phyloP scores from a whole-genome alignment of 92 coral and sea anemone species.

The Desmophyllum pertusum region DNA sequence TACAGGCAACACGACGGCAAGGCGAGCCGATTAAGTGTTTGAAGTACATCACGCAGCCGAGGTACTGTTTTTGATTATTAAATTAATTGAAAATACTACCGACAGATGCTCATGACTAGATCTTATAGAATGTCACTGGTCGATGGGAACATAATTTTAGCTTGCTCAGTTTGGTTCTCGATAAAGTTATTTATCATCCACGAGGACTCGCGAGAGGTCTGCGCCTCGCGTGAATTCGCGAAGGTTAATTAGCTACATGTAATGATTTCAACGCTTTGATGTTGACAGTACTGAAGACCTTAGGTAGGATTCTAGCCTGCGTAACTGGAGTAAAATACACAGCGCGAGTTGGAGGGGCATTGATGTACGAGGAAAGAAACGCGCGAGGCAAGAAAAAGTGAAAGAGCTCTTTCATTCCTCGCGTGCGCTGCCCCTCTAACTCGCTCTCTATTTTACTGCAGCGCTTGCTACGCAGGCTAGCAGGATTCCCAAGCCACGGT shows the following conservation, averaged over 20 bases:
- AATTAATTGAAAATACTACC: neutral
- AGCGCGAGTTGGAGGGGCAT: too few species aligned
- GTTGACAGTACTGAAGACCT: neutral
- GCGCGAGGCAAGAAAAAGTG: too few species aligned
- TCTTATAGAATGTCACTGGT: neutral
- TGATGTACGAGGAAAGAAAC: too few species aligned
- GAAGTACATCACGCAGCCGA: neutral
- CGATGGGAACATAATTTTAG: neutral
- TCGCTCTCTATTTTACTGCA: too few species aligned
- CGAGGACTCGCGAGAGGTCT: neutral
- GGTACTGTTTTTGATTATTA: neutral
- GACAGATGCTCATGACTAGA: neutral
- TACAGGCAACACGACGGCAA: neutral
- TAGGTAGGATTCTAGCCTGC: neutral
- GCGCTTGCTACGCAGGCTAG: too few species aligned
- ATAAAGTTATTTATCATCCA: neutral
- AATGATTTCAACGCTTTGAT: neutral
- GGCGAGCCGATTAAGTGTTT: too few species aligned
- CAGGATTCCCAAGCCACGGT: neutral
- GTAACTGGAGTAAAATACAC: too few species aligned
- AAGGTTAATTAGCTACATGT: neutral
- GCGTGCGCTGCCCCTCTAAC: too few species aligned
- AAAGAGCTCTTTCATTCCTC: too few species aligned
- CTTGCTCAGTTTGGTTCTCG: neutral
- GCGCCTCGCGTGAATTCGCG: neutral